Evolutionary conservation across 2,113 vertebrate species (phyloP).

Genomic region (Leuciscus idus): DNA sequence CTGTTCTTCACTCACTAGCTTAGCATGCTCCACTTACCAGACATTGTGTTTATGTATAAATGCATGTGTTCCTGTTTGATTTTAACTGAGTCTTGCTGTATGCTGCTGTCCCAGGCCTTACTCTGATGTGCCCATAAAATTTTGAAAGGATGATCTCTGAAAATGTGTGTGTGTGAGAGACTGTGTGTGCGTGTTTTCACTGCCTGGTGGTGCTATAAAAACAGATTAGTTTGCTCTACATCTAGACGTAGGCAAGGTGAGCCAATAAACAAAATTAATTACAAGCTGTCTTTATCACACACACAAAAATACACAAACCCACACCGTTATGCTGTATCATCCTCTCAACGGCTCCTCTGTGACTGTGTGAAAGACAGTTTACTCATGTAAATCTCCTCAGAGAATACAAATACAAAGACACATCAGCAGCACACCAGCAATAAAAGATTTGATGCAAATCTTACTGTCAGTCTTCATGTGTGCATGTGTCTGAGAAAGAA

Average conservation of each 20-base stretch:
- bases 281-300: constrained; percentile 34
- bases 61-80: neutral
- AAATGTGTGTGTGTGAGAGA: constrained; percentile 6
- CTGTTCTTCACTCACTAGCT: neutral
- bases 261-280: constrained; percentile 45
- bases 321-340: constrained; percentile 11
- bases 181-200: neutral
- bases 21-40: neutral
- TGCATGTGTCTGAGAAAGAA: neutral
- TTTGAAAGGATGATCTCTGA: neutral
- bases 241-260: constrained; percentile 29
- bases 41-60: neutral
- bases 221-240: constrained; percentile 33
- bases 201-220: constrained; percentile 15
- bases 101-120: neutral
- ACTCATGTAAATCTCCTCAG: constrained; percentile 18
- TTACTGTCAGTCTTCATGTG: constrained; percentile 1
- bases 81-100: neutral
- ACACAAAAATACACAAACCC: neutral
- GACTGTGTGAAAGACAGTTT: constrained; percentile 22
- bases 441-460: neutral
- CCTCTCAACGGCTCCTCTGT: constrained; percentile 16
- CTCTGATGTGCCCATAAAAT: neutral
- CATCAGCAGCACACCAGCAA: constrained; percentile 16
- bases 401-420: constrained; percentile 21